phyloP scores from a whole-genome alignment of 1,140 invertebrate species.

The Vollenhovia emeryi region DNA sequence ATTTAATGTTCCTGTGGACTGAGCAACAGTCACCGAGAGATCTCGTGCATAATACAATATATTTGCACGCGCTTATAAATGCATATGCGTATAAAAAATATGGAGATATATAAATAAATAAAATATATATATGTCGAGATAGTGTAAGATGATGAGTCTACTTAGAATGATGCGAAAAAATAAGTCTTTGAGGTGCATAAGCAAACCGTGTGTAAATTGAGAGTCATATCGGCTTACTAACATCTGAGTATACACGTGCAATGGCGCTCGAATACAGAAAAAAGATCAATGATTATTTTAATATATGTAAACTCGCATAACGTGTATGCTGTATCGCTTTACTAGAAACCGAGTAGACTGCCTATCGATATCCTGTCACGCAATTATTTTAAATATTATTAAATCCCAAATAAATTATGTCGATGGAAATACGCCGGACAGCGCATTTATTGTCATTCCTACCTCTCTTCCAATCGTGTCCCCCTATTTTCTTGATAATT shows the following conservation, averaged over 20 bases:
- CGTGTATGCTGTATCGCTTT: constrained; percentile 77
- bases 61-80: constrained; percentile 63
- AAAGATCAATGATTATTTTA: constrained; percentile 69
- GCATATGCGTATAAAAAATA: constrained; percentile 36
- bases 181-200: constrained; percentile 14
- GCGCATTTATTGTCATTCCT: constrained; percentile 13
- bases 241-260: constrained; percentile 65
- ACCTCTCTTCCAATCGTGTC: constrained; percentile 19
- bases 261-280: constrained; percentile 56
- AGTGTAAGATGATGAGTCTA: constrained; percentile 64
- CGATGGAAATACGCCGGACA: constrained; percentile 32
- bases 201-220: constrained; percentile 26
- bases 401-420: constrained; percentile 79
- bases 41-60: constrained; percentile 83
- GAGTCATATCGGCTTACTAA: constrained; percentile 31
- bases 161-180: constrained; percentile 29
- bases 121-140: constrained; percentile 28
- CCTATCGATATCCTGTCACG: constrained; percentile 75
- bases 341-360: constrained; percentile 79
- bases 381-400: constrained; percentile 78
- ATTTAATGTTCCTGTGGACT: constrained; percentile 83
- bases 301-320: constrained; percentile 78
- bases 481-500: not conserved
- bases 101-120: constrained; percentile 48
- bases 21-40: constrained; percentile 78